Conservation (phyloP, 2,888 invertebrate genomes). For the Meghimatium bilineatum region DNA sequence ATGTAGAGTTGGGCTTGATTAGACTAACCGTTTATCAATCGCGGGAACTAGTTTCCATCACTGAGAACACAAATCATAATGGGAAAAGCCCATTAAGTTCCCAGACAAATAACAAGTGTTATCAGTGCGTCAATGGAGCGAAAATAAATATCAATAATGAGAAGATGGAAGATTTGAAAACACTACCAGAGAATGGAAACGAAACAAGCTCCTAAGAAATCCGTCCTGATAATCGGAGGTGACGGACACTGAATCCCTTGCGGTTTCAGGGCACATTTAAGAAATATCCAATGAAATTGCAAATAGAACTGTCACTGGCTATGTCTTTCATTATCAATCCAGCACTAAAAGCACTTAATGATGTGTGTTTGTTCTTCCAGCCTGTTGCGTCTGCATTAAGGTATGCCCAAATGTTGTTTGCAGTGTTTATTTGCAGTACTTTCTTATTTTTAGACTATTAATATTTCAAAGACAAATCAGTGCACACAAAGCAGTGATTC, state of each 20-base stretch:
- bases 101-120: not conserved
- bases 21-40: not conserved
- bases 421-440: no score
- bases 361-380: not conserved
- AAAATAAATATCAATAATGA: conserved; percentile 12
- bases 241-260: not conserved
- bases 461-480: no score
- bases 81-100: not conserved
- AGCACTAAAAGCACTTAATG: not conserved
- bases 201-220: conserved; percentile 10
- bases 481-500: no score
- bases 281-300: not conserved
- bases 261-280: not conserved
- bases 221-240: not conserved
- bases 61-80: not conserved
- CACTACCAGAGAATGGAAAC: not conserved
- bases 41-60: not conserved
- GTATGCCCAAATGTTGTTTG: no score
- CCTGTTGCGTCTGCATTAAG: not conserved
- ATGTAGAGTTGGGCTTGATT: not conserved
- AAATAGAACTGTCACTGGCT: not conserved
- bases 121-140: not conserved
- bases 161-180: conserved; percentile 14
- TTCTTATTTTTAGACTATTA: no score
- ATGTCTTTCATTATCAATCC: not conserved